These are phyloP conservation scores for Fabriciana adippe DNA, from an alignment of 2,888 invertebrate species.

Conservation along the genomic window DNA sequence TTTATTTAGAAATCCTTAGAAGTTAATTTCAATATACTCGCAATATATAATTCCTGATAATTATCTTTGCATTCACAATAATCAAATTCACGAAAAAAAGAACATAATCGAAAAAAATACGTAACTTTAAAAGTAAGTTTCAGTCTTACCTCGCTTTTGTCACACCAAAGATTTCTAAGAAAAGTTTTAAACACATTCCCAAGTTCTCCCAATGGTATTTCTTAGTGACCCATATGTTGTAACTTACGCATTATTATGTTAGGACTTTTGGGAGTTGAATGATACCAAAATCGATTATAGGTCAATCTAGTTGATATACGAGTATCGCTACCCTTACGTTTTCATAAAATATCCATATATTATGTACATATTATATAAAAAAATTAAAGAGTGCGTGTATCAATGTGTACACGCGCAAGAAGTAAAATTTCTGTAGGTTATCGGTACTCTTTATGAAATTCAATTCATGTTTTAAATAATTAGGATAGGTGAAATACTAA, in stretches of 20 bases:
- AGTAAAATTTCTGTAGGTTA: no score
- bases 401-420: no score
- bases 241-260: conserved; percentile 16
- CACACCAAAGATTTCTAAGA: conserved; percentile 3
- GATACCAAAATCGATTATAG: conserved; percentile 6
- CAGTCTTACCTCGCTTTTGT: not conserved
- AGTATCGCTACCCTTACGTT: conserved; percentile 6
- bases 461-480: no score
- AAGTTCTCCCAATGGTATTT: conserved; percentile 9
- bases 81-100: conserved; percentile 1
- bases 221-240: conserved; percentile 4
- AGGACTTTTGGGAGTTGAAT: conserved; percentile 4
- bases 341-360: conserved; percentile 5
- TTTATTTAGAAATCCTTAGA: not conserved
- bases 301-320: not conserved
- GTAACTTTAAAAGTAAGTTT: not conserved
- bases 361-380: not conserved
- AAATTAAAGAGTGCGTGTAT: no score
- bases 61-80: not conserved
- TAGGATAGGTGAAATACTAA: no score
- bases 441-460: no score
- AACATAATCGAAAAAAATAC: not conserved
- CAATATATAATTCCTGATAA: no score
- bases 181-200: conserved; percentile 7
- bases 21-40: no score